phyloP scores from a whole-genome alignment of 2,888 invertebrate species.

The Ochlodes sylvanus region DNA sequence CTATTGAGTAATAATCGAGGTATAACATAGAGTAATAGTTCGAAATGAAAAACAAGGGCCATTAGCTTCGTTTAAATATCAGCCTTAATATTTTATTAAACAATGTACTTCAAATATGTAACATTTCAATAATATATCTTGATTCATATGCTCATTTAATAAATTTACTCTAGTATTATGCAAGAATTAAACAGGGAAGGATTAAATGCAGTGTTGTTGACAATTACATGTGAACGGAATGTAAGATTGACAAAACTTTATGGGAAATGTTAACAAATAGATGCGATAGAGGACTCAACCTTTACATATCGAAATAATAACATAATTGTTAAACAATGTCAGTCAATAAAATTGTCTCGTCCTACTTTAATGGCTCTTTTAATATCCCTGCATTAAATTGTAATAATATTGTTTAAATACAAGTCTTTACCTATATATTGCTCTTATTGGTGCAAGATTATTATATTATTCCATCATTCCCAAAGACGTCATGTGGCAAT shows the following conservation, averaged over 20 bases:
- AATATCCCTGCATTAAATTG: no score
- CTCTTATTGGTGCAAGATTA: background rate
- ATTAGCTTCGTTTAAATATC: background rate
- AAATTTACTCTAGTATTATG: constrained; percentile 26
- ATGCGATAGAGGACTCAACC: background rate
- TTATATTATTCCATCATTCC: no score
- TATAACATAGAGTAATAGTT: background rate
- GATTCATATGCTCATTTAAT: constrained; percentile 14
- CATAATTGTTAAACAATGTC: background rate
- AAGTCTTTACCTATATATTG: background rate
- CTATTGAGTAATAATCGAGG: no score
- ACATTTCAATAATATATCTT: constrained; percentile 16
- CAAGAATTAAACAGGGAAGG: constrained; percentile 8
- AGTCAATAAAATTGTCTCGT: constrained; percentile 1
- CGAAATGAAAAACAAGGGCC: background rate
- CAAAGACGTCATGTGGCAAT: no score
- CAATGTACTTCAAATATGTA: constrained; percentile 18
- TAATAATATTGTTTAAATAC: no score
- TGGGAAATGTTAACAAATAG: background rate
- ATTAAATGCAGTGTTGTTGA: constrained; percentile 28
- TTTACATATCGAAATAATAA: background rate
- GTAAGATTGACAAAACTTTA: constrained; percentile 12
- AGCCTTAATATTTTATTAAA: constrained; percentile 6
- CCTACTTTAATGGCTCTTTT: background rate
- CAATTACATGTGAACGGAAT: constrained; percentile 20